These are phyloP conservation scores for Linepithema humile DNA, from an alignment of 1,140 invertebrate species.

Conservation along the genomic window DNA sequence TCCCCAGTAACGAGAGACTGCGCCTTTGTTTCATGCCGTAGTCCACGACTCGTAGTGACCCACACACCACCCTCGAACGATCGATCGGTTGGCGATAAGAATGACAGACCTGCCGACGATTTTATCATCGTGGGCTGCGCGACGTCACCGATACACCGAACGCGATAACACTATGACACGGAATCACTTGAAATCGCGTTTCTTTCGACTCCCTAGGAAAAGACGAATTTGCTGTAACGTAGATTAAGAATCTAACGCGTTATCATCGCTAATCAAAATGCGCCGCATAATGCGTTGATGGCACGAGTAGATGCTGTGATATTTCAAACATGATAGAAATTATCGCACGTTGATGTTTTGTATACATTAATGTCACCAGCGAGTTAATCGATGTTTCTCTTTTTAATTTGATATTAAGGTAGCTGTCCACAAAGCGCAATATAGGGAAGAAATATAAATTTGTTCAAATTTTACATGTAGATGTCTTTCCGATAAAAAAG, in stretches of 20 bases:
- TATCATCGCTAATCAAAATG: slow-evolving; percentile 40
- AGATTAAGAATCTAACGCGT: background rate
- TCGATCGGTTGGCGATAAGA: slow-evolving; percentile 66
- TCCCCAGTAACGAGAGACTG: slow-evolving; percentile 68
- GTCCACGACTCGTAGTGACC: slow-evolving; percentile 34
- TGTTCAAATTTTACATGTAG: background rate
- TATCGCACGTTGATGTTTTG: slow-evolving; percentile 5
- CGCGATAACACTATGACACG: slow-evolving; percentile 53
- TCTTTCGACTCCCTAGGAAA: slow-evolving; percentile 36
- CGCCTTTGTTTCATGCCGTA: slow-evolving; percentile 64
- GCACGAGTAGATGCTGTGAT: slow-evolving; percentile 20
- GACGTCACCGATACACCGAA: slow-evolving; percentile 58
- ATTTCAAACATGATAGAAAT: slow-evolving; percentile 34
- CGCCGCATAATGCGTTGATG: slow-evolving; percentile 9
- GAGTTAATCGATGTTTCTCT: slow-evolving; percentile 12
- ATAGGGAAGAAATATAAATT: background rate
- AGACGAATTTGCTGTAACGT: slow-evolving; percentile 13
- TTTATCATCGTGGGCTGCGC: slow-evolving; percentile 59
- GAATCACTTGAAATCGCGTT: slow-evolving; percentile 59
- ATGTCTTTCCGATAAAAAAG: background rate
- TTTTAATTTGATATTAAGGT: background rate
- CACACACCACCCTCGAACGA: slow-evolving; percentile 52
- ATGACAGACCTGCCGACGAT: slow-evolving; percentile 50
- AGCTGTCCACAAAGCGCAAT: background rate
- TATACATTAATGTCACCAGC: slow-evolving; percentile 28